phyloP scores from a whole-genome alignment of 1,140 invertebrate species.

The Ladona fulva region DNA sequence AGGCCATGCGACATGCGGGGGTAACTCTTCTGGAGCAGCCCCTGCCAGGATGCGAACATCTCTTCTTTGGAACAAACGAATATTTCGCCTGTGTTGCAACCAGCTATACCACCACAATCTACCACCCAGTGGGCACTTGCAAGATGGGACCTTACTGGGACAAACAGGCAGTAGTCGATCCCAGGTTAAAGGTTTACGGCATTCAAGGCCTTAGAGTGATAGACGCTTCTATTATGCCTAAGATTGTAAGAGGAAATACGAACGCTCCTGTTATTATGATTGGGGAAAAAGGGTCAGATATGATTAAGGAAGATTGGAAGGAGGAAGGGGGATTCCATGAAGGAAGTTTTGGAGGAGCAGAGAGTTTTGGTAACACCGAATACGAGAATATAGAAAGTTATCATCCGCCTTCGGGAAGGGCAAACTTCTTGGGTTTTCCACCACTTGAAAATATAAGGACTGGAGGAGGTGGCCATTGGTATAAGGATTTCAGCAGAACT shows the following conservation, averaged over 20 bases:
- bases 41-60: background rate
- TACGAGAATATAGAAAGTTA: background rate
- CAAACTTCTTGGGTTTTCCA: too few relatives aligned
- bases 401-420: too few relatives aligned
- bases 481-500: too few relatives aligned
- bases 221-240: constrained; percentile 22
- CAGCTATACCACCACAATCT: constrained; percentile 26
- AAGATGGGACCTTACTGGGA: constrained; percentile 24
- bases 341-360: background rate
- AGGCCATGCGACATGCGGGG: background rate
- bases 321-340: background rate
- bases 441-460: too few relatives aligned
- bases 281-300: constrained; percentile 19
- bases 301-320: constrained; percentile 18
- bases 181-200: constrained; percentile 17
- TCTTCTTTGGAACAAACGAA: constrained; percentile 30
- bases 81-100: constrained; percentile 36
- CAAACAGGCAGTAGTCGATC: constrained; percentile 17
- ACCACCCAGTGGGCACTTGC: constrained; percentile 26
- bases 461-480: too few relatives aligned
- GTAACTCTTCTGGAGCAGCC: background rate
- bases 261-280: constrained; percentile 21
- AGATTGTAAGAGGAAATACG: constrained; percentile 15
- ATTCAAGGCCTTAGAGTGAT: constrained; percentile 18
- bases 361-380: background rate